These are phyloP conservation scores for Megaceryle torquata DNA, from an alignment of 2,113 vertebrate genomes.

Conservation along the genomic window DNA sequence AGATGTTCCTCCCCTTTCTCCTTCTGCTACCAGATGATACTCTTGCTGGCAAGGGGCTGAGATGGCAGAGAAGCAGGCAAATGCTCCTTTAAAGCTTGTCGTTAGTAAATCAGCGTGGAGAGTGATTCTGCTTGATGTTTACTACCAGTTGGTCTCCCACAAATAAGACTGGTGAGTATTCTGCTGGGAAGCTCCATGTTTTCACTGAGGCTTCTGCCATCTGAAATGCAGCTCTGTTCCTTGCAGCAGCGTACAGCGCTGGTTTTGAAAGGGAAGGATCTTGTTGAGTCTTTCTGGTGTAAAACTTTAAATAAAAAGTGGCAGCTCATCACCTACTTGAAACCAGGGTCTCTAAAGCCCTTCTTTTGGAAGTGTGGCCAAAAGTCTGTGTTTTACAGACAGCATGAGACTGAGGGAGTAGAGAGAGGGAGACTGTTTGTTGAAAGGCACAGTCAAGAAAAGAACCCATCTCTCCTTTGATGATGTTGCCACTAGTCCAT, in stretches of 20 bases:
- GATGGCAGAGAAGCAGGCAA: background rate
- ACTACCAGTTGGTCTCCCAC: background rate
- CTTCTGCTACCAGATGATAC: background rate
- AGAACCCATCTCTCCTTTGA: background rate
- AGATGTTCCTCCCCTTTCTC: background rate
- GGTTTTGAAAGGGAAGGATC: background rate
- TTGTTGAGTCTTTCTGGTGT: background rate
- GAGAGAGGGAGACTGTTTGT: background rate
- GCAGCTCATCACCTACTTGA: background rate
- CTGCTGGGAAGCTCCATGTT: background rate
- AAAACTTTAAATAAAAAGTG: fast-evolving
- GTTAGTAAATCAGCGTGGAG: background rate
- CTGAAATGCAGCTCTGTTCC: background rate
- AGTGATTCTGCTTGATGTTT: background rate
- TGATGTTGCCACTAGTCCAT: background rate
- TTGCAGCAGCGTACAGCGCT: background rate
- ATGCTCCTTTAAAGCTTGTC: background rate
- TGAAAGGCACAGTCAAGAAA: background rate
- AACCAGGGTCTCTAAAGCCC: background rate
- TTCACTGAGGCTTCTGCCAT: background rate
- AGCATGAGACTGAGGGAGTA: background rate
- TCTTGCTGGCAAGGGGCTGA: background rate
- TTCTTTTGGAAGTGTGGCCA: background rate
- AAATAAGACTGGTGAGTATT: background rate
- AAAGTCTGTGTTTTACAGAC: background rate